phyloP scores from a whole-genome alignment of 2,113 vertebrate genomes.

The Pluvianellus socialis region DNA sequence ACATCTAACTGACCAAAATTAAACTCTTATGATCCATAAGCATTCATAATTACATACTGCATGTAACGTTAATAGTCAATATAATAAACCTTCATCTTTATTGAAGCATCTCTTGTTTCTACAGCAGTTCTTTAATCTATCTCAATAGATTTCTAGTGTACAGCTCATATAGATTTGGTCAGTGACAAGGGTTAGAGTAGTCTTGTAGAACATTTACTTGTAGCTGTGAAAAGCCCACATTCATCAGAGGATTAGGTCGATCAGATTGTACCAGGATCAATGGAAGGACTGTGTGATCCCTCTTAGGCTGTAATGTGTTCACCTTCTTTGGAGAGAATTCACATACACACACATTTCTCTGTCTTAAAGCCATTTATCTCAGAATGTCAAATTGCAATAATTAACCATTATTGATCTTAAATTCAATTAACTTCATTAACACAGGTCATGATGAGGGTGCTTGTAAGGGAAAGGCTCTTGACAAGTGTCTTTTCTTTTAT shows the following conservation, averaged over 20 bases:
- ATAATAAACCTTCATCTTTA: slow-evolving; percentile 80
- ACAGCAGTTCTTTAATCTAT: slow-evolving; percentile 77
- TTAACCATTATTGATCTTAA: slow-evolving; percentile 99
- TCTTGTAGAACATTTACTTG: slow-evolving; percentile 86
- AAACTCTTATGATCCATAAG: slow-evolving; percentile 69
- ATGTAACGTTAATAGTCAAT: slow-evolving; percentile 76
- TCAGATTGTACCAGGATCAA: slow-evolving; percentile 86
- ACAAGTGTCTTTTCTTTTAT: slow-evolving; percentile 78
- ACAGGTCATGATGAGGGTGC: slow-evolving; percentile 84
- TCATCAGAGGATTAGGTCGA: slow-evolving; percentile 88
- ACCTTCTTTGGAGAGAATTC: slow-evolving; percentile 75
- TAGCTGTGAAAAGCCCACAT: slow-evolving; percentile 84
- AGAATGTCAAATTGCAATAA: slow-evolving; percentile 98
- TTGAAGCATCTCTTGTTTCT: slow-evolving; percentile 76
- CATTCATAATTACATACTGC: slow-evolving; percentile 69
- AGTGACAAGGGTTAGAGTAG: slow-evolving; percentile 82
- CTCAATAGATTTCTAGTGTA: slow-evolving; percentile 81
- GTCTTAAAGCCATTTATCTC: slow-evolving; percentile 90
- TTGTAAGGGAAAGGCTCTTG: slow-evolving; percentile 80
- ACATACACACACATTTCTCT: slow-evolving; percentile 73
- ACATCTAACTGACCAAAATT: slow-evolving; percentile 68
- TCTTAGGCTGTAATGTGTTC: slow-evolving; percentile 76
- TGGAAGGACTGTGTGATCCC: slow-evolving; percentile 83
- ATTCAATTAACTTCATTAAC: slow-evolving; percentile 99
- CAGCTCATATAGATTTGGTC: slow-evolving; percentile 78